Evolutionary conservation across 2,888 invertebrate genomes (phyloP), one percentile per base, ranked within the genome.

Genomic region (Melieria crassipennis): DNA sequence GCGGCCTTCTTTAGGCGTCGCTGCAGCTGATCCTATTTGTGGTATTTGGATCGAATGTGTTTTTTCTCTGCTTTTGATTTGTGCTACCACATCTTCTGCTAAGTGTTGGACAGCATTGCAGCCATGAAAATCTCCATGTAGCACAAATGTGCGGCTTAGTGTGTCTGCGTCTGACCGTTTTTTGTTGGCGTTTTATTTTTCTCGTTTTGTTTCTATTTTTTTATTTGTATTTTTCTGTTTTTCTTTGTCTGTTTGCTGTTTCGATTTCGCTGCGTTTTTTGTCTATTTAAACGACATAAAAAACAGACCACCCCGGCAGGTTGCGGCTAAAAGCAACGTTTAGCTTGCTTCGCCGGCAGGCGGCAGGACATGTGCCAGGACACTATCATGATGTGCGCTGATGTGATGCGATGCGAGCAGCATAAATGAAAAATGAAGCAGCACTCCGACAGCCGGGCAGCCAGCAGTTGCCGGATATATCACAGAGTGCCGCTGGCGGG

Each of bases 341-440:
- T 61, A 61, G 61, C 45, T 43, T 61, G 30, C 4, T 30, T 30
- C 3, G n/a, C 45, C n/a, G 11, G 61, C 42, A 43, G 10, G 30
- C 62, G 11, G 30, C 66, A 71, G 66, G 57, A 62, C 71, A 56
- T 63, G 71, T 71, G 71, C 66, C 71, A 71, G 61, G 66, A 63
- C 46, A 52, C 50, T 52, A 60, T 60, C 30, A 52, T 60, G 9
- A 9, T 52, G 52, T 43, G 45, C 61, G n/a, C 13, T 43, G 61
- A 30, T 30, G 30, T 30, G 30, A 30, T 30, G 30, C 30, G 30
- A 30, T 30, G 30, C 30, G 30, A 30, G 30, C 30, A 61, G 52
- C 52, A 68, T 71, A 67, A 71, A 71, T 66, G 71, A 71, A 71
- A 71, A 71, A 68, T 71, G 63, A 71, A 58, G 63, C 71, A 71